Conservation (phyloP, 2,113 vertebrate genomes). For the Nibea albiflora region DNA sequence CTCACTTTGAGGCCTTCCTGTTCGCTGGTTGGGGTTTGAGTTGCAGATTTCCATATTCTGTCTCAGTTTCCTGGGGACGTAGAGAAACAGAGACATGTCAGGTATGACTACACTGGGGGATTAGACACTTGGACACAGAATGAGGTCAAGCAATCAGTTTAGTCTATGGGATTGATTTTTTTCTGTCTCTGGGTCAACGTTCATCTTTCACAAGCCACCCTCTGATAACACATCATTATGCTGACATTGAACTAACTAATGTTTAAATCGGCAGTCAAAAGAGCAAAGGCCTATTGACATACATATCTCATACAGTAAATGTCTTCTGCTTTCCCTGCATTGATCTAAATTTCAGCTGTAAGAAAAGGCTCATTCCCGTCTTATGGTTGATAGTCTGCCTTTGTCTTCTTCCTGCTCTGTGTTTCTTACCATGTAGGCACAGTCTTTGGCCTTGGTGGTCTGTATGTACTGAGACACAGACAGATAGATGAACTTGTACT, state of each 20-base stretch:
- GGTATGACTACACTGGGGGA: conserved; percentile 10
- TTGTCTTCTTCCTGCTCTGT: neutral
- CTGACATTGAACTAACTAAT: neutral
- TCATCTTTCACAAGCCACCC: conserved; percentile 43
- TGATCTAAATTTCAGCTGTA: neutral
- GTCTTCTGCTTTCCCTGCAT: neutral
- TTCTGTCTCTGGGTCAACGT: conserved; percentile 55
- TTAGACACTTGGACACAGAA: conserved; percentile 24
- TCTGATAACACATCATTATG: conserved; percentile 56
- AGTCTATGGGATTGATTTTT: neutral
- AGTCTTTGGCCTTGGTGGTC: conserved; percentile 87
- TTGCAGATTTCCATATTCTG: conserved; percentile 93
- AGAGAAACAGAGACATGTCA: conserved; percentile 27
- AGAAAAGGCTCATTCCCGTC: neutral
- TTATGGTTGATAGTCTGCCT: neutral
- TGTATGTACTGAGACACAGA: conserved; percentile 94
- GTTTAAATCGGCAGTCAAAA: conserved; percentile 23
- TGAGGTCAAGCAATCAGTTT: neutral
- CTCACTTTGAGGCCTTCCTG: conserved; percentile 92
- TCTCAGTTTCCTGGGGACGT: conserved; percentile 81
- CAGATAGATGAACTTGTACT: conserved; percentile 98
- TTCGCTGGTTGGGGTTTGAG: conserved; percentile 82
- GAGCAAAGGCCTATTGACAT: conserved; percentile 46
- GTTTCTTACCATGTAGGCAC: conserved; percentile 86
- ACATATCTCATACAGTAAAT: neutral